Conservation (phyloP, 2,888 invertebrate genomes). For the Synanthedon formicaeformis region DNA sequence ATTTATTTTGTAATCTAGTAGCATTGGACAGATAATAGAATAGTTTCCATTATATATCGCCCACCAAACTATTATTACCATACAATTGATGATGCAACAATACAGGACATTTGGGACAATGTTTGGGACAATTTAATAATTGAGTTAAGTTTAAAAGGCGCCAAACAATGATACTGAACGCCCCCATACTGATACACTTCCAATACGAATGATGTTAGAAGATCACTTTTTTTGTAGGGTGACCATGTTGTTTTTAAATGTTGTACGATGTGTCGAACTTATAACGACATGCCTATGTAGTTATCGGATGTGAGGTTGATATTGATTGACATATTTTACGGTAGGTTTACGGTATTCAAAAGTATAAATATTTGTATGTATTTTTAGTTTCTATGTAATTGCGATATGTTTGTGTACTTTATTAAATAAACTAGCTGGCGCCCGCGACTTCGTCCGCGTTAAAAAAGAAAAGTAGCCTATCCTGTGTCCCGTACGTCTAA, state of each 20-base stretch:
- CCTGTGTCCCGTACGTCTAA: too few relatives aligned
- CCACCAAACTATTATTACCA: conserved; percentile 16
- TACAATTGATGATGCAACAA: conserved; percentile 19
- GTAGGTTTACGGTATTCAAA: too few relatives aligned
- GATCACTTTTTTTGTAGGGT: conserved; percentile 7
- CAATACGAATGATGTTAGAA: background rate
- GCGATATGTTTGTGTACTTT: too few relatives aligned
- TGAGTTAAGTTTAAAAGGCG: conserved; percentile 16
- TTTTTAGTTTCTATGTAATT: too few relatives aligned
- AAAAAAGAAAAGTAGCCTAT: too few relatives aligned
- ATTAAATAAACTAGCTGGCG: too few relatives aligned
- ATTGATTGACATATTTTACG: too few relatives aligned
- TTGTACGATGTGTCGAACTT: too few relatives aligned
- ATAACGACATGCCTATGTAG: too few relatives aligned
- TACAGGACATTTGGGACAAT: conserved; percentile 13
- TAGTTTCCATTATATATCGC: conserved; percentile 15
- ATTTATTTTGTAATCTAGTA: conserved; percentile 18
- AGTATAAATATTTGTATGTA: too few relatives aligned
- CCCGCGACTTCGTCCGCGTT: too few relatives aligned
- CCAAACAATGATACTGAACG: conserved; percentile 18
- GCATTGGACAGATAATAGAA: conserved; percentile 12
- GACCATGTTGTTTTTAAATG: conserved; percentile 5
- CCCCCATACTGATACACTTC: conserved; percentile 1
- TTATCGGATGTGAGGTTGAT: too few relatives aligned
- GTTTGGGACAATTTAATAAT: conserved; percentile 8